Evolutionary conservation across 2,888 invertebrate genomes (phyloP).

Genomic region (Prosapia bicincta): DNA sequence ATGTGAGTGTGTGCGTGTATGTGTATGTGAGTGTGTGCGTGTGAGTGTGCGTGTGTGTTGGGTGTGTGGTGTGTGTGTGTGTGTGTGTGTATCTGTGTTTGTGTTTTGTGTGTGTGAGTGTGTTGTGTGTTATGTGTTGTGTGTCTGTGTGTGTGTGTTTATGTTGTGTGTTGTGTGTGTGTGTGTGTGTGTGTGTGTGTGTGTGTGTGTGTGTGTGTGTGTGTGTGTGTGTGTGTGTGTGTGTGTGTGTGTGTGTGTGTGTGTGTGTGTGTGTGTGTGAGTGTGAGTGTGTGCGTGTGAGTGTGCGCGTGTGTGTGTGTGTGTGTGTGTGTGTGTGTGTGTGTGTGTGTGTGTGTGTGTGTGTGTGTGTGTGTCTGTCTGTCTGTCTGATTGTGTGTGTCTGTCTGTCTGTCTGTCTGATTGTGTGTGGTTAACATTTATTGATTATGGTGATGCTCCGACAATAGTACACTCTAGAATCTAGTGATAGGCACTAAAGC

Average conservation of each 20-base stretch:
- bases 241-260: constrained; percentile 12
- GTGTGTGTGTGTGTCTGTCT: constrained; percentile 10
- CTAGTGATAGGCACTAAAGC: no score
- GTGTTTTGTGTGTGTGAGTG: background rate
- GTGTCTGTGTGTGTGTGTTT: constrained; percentile 10
- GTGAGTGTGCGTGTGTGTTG: no score
- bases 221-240: constrained; percentile 12
- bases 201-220: constrained; percentile 12
- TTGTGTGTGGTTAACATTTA: no score
- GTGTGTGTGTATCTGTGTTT: no score
- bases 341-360: constrained; percentile 12
- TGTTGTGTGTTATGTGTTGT: no score
- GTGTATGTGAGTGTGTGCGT: no score
- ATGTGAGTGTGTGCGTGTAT: no score
- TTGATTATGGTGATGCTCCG: no score
- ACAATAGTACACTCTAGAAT: no score
- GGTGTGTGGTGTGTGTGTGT: no score
- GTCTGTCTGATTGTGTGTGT: constrained; percentile 5
- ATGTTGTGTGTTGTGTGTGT: constrained; percentile 6
- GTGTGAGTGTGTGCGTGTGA: constrained; percentile 8
- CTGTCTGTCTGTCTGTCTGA: background rate
- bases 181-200: constrained; percentile 12
- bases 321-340: constrained; percentile 5
- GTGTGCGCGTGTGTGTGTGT: constrained; percentile 5
- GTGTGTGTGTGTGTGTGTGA: constrained; percentile 11